Evolutionary conservation across 2,888 invertebrate species (phyloP).

Genomic region (Ectemnius continuus): DNA sequence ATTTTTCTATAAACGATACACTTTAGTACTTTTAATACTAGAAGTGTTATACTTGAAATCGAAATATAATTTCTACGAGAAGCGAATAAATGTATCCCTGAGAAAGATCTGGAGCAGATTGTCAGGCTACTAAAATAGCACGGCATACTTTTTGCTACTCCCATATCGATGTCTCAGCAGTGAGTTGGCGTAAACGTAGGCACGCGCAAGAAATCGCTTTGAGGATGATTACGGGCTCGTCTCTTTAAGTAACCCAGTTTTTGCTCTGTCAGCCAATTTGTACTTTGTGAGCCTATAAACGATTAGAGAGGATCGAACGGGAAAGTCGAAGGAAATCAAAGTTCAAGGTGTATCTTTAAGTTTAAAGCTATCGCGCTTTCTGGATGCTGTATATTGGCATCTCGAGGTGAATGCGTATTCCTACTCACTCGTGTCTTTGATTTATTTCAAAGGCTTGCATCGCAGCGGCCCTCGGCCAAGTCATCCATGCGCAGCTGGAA

Average conservation of each 20-base stretch:
- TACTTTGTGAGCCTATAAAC: too few species aligned
- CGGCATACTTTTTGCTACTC: not conserved
- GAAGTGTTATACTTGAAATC: too few species aligned
- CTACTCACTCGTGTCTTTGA: not conserved
- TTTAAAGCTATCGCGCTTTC: not conserved
- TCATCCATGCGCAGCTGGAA: conserved; percentile 5
- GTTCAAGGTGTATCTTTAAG: not conserved
- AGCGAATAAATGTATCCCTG: too few species aligned
- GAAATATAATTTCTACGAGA: too few species aligned
- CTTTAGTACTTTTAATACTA: too few species aligned
- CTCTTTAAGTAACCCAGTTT: not conserved
- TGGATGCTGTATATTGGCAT: not conserved
- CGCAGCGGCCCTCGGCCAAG: conserved; percentile 9
- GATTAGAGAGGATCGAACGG: too few species aligned
- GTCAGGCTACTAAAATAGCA: not conserved
- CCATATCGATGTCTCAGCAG: not conserved
- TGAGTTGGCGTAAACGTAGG: not conserved
- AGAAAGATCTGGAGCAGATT: not conserved
- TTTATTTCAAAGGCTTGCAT: conserved; percentile 22
- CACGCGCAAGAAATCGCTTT: not conserved
- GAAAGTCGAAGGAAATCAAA: too few species aligned
- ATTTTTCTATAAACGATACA: too few species aligned
- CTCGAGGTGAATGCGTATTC: not conserved
- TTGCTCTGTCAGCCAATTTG: not conserved
- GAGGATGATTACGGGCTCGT: not conserved